phyloP scores from a whole-genome alignment of 2,888 invertebrate genomes.

The Gerris lacustris region DNA sequence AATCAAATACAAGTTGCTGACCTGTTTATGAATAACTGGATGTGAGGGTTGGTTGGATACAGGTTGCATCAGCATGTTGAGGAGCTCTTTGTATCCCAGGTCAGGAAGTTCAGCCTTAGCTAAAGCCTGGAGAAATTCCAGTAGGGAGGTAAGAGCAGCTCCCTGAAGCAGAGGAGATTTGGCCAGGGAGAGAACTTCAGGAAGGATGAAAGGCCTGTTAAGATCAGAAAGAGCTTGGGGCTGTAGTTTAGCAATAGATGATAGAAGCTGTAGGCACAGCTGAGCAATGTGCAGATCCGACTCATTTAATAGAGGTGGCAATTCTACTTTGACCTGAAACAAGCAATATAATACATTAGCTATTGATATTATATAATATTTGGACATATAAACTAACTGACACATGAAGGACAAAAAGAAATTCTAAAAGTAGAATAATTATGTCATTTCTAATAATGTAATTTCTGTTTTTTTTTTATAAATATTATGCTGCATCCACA shows the following conservation, averaged over 20 bases:
- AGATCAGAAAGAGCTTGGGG: slow-evolving; percentile 64
- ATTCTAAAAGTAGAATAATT: no score
- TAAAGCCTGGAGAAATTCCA: slow-evolving; percentile 85
- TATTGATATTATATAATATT: slow-evolving; percentile 7
- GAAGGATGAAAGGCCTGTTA: slow-evolving; percentile 60
- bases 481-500: no score
- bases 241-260: slow-evolving; percentile 66
- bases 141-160: slow-evolving; percentile 76
- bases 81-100: slow-evolving; percentile 66
- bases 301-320: slow-evolving; percentile 83
- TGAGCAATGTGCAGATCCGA: slow-evolving; percentile 94
- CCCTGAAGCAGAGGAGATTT: slow-evolving; percentile 88
- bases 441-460: no score
- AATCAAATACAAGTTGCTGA: neutral
- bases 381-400: neutral
- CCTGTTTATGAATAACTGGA: neutral
- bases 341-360: slow-evolving; percentile 9
- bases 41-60: slow-evolving; percentile 36
- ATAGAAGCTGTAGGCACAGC: slow-evolving; percentile 68
- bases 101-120: slow-evolving; percentile 70
- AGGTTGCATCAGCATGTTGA: slow-evolving; percentile 63
- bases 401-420: no score
- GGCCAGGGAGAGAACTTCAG: slow-evolving; percentile 72
- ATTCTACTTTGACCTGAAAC: slow-evolving; percentile 62
- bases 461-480: no score